A percentile compares a stretch with the other conserved stretches of the same genome.
Evolutionary conservation across 2,888 invertebrate genomes (phyloP).

Genomic region (Andricus curvator): DNA sequence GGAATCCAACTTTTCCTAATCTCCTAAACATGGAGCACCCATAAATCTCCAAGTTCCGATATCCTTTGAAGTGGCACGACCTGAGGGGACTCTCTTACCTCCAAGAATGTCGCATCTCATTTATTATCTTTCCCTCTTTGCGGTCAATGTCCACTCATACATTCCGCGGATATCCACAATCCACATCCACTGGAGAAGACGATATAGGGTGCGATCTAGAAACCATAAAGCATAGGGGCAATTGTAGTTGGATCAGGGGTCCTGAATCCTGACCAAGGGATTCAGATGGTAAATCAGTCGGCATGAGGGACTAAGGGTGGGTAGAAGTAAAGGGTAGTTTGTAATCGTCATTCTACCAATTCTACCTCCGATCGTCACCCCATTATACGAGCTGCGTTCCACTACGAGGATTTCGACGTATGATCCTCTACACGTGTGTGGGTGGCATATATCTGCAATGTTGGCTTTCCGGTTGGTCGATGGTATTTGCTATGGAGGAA

Average conservation of each 20-base stretch:
- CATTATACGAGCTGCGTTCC: conserved; percentile 64
- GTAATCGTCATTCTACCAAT: conserved; percentile 60
- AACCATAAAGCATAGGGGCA: conserved; percentile 64
- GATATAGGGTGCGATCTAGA: conserved; percentile 63
- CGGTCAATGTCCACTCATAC: conserved; percentile 5
- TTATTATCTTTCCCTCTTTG: conserved; percentile 5
- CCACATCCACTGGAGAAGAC: conserved; percentile 41
- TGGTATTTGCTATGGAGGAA: conserved; percentile 37
- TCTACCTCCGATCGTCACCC: conserved; percentile 70
- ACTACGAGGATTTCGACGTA: conserved; percentile 45
- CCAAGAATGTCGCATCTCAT: neutral
- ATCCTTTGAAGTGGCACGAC: neutral
- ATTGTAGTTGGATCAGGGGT: conserved; percentile 61
- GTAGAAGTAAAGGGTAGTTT: conserved; percentile 56
- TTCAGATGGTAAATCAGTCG: conserved; percentile 62
- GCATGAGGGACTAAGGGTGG: conserved; percentile 48
- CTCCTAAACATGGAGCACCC: neutral
- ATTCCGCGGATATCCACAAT: conserved; percentile 12
- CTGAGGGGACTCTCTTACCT: neutral
- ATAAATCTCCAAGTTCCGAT: conserved; percentile 3
- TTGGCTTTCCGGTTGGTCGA: conserved; percentile 33
- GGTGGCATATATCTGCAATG: conserved; percentile 9
- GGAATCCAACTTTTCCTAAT: conserved; percentile 1
- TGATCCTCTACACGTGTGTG: conserved; percentile 5
- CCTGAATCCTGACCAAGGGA: conserved; percentile 56